A percentile compares a stretch with the other conserved stretches of the same genome.
Evolutionary conservation across 1,140 invertebrate genomes (phyloP).

Genomic region (Zaprionus ornatus): DNA sequence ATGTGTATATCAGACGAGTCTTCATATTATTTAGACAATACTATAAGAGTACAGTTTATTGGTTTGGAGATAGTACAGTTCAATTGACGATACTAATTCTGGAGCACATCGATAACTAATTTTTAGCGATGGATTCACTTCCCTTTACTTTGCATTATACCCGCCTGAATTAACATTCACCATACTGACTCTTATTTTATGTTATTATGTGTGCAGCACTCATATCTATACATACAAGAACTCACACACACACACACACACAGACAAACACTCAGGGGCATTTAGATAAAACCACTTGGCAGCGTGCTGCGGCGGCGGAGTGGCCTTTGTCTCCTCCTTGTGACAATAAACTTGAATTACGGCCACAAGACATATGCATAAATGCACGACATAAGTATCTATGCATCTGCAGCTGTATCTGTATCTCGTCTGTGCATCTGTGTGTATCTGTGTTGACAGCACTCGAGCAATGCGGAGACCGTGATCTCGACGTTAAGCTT

Average conservation of each 20-base stretch:
- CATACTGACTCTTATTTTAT: background rate
- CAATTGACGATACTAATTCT: too few relatives aligned
- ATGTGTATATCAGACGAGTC: too few relatives aligned
- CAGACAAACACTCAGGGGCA: background rate
- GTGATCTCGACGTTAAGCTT: conserved; percentile 36
- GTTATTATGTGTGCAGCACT: background rate
- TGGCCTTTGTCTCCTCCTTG: conserved; percentile 50
- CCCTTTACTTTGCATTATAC: background rate
- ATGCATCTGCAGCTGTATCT: conserved; percentile 20
- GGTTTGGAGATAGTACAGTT: too few relatives aligned
- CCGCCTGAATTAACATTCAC: background rate
- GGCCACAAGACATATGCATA: conserved; percentile 47
- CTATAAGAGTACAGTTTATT: too few relatives aligned
- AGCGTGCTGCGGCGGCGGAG: conserved; percentile 4
- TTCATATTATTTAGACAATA: too few relatives aligned
- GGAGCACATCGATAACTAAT: background rate
- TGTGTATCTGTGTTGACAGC: conserved; percentile 20
- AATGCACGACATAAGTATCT: conserved; percentile 30
- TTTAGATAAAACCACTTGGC: conserved; percentile 27
- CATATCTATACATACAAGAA: conserved; percentile 9
- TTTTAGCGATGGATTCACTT: background rate
- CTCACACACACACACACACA: conserved; percentile 5
- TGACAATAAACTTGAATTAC: conserved; percentile 77
- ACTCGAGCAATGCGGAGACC: conserved; percentile 31
- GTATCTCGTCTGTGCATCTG: background rate